Evolutionary conservation across 2,797 vertebrate species (phyloP).

Genomic region (Lacerta agilis): DNA sequence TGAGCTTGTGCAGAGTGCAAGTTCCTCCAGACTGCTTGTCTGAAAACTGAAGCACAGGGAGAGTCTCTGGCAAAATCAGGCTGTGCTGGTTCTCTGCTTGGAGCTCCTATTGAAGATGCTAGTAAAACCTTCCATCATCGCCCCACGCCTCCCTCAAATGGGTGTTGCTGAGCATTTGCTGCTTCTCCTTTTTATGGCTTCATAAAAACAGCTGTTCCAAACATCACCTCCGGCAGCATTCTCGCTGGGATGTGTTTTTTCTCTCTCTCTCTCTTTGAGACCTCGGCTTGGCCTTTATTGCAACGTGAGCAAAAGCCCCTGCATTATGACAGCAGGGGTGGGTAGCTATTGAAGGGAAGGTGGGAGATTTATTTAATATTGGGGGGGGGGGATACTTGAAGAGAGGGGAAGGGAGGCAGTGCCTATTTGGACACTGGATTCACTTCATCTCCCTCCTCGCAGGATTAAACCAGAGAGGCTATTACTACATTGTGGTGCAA

Average conservation of each 20-base stretch:
- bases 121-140: neutral
- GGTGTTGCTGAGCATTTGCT: accelerated
- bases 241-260: conserved; percentile 41
- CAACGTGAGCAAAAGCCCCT: neutral
- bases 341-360: too few relatives aligned
- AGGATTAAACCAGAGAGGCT: too few relatives aligned
- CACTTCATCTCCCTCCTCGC: too few relatives aligned
- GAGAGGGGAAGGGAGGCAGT: neutral
- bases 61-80: neutral
- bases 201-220: conserved; percentile 39
- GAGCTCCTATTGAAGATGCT: neutral
- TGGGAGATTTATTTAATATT: neutral
- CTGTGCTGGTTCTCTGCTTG: accelerated
- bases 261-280: conserved; percentile 36
- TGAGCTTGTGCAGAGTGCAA: neutral
- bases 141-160: accelerated
- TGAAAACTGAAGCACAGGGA: too few relatives aligned
- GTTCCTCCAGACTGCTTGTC: neutral
- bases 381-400: neutral
- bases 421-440: neutral
- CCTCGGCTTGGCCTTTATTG: conserved; percentile 60
- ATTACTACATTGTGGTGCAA: too few relatives aligned
- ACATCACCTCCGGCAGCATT: conserved; percentile 59
- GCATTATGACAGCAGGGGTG: neutral
- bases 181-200: neutral